Conservation (phyloP, 2,797 vertebrate species). For the Zenarchopterus dispar region DNA sequence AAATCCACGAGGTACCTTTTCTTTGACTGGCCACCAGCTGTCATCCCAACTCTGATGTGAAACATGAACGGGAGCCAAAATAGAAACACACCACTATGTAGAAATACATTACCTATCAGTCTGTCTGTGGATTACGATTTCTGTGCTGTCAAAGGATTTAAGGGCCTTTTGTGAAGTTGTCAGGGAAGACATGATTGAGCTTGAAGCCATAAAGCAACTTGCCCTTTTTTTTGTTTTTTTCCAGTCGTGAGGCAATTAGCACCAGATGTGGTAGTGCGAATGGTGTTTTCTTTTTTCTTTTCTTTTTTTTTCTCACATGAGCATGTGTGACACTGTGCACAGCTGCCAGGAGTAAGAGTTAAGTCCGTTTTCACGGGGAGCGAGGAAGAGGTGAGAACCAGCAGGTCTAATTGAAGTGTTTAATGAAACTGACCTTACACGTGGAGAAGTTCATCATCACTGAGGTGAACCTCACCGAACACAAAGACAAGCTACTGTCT, state of each 20-base stretch:
- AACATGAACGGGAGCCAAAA: slow-evolving; percentile 63
- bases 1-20: slow-evolving; percentile 30
- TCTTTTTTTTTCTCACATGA: slow-evolving; percentile 56
- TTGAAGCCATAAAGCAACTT: slow-evolving; percentile 73
- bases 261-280: slow-evolving; percentile 75
- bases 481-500: slow-evolving; percentile 13
- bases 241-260: slow-evolving; percentile 50
- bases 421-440: slow-evolving; percentile 57
- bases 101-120: slow-evolving; percentile 77
- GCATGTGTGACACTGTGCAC: slow-evolving; percentile 51
- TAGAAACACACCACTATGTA: slow-evolving; percentile 58
- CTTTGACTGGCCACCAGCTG: slow-evolving; percentile 59
- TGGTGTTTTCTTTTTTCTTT: slow-evolving; percentile 45
- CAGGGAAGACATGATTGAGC: slow-evolving; percentile 70
- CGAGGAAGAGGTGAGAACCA: slow-evolving; percentile 70
- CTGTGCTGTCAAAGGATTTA: slow-evolving; percentile 72
- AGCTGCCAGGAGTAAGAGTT: slow-evolving; percentile 59
- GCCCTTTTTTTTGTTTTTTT: slow-evolving; percentile 40
- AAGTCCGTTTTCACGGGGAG: slow-evolving; percentile 57
- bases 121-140: slow-evolving; percentile 75
- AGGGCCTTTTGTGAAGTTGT: slow-evolving; percentile 64
- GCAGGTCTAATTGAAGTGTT: slow-evolving; percentile 70
- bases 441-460: slow-evolving; percentile 47
- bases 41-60: slow-evolving; percentile 65
- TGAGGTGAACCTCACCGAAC: slow-evolving; percentile 35